These are phyloP conservation scores for Rhizoglyphus robini DNA, from an alignment of 1,140 invertebrate genomes.

Conservation along the genomic window DNA sequence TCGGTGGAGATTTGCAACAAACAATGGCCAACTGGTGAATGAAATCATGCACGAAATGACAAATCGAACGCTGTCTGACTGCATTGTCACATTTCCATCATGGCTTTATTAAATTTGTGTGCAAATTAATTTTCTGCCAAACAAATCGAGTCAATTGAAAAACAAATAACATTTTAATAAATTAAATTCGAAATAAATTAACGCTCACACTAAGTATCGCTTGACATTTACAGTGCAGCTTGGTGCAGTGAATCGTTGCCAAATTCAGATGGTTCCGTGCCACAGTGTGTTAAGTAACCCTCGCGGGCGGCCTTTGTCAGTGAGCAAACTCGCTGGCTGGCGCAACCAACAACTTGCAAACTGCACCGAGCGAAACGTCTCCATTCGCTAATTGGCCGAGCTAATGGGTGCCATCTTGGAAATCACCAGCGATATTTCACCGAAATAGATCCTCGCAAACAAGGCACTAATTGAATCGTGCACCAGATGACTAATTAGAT, in stretches of 20 bases:
- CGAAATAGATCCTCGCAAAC: neutral
- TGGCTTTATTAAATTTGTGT: constrained; percentile 4
- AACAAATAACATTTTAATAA: neutral
- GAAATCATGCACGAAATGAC: neutral
- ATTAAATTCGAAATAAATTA: neutral
- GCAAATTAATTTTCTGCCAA: neutral
- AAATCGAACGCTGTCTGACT: too few relatives aligned
- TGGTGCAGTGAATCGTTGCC: too few relatives aligned
- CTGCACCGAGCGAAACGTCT: too few relatives aligned
- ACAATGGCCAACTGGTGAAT: too few relatives aligned
- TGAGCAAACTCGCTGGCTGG: too few relatives aligned
- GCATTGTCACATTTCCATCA: neutral
- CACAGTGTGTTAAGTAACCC: too few relatives aligned
- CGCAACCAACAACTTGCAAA: too few relatives aligned
- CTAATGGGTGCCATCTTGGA: too few relatives aligned
- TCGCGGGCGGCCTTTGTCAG: too few relatives aligned
- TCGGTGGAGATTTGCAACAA: neutral
- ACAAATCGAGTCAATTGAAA: neutral
- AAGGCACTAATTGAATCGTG: neutral
- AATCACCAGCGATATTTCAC: neutral
- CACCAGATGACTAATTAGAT: neutral
- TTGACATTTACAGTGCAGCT: neutral
- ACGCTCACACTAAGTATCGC: neutral
- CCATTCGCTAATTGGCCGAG: too few relatives aligned
- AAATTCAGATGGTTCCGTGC: too few relatives aligned